Evolutionary conservation across 2,888 invertebrate genomes (phyloP), one percentile per base, ranked within the genome.

Genomic region (Scaeva pyrastri): DNA sequence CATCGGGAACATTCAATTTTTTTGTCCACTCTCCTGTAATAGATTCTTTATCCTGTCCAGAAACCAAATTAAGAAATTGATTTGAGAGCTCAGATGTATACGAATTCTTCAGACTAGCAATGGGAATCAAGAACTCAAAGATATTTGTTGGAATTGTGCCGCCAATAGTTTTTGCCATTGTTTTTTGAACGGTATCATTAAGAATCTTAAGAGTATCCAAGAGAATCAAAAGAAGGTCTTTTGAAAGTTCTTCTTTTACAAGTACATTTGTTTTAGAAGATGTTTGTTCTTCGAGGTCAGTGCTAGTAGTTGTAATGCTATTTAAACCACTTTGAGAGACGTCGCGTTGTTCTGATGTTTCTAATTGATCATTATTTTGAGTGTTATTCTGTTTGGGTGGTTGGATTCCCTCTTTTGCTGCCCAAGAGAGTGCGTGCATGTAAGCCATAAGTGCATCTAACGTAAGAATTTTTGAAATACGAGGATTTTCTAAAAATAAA

Each of bases 1-100:
- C 89, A 10, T 88, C 91, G 2, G 90, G 88, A 2, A 92, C 90
- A 80, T 90, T 88, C 16, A 93, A 85, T 72, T 91, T 91, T 75
- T 92, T 92, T 7, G 90, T 89, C 93, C 93, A 93, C 70, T 92
- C 93, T 1, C 89, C 90, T 0, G 91, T 90, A 36, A 93, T 91
- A 2, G 91, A 78, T 68, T 92, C 92, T 36, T 92, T 92, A 78
- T 93, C 92, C 78, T 91, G 91, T 6, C 91, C 91, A 1, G 92
- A 91, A 16, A 93, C 78, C 2, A 92, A 81, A 77, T 91, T 91
- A 0, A 92, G 85, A 60, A 93, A 92, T 7, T 92, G 90, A 2
- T 90, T 89, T 58, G 91, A 90, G 16, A 93, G 77, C n/a, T 93
- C 92, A 2, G 90, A 76, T 75, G 91, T 90, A 39, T 91, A 91